Evolutionary conservation across 2,113 vertebrate species (phyloP), one percentile per base, ranked within the genome.

Genomic region (Microcebus jonahi): DNA sequence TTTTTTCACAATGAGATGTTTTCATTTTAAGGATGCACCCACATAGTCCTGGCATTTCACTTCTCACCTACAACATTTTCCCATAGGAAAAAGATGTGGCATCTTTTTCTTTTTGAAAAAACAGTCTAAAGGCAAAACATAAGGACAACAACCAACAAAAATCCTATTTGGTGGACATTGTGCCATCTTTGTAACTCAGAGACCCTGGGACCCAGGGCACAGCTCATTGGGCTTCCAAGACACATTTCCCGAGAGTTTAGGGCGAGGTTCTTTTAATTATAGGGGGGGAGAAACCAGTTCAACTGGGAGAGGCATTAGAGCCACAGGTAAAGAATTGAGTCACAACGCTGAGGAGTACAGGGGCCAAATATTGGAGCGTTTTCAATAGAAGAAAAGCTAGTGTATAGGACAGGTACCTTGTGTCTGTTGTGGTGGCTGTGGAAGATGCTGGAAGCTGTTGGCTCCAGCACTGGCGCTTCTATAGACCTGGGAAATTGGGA

Each of bases 111-210:
- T 70, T 70, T 36, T 75, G 0, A 67, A 81, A 81, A 88, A 65
- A 88, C 68, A 71, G 4, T 90, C 76, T 97, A 53, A 77, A 95
- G 50, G 48, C 25, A 85, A 95, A 95, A 87, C 27, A n/a, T 34
- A 68, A 88, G 29, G 75, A 77, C 9, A 92, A n/a, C n/a, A 84
- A 42, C 6, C n/a, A 84, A 42, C 6, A 61, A 34, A 86, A 39
- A 2, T 15, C 73, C 29, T 1, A 18, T 31, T 20, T 36, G 55
- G 11, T 29, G 55, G 73, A 76, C 48, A 5, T 39, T 53, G 34
- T 48, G 25, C 14, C 21, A 2, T 90, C 70, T 85, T 88, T 84
- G 76, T 34, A 36, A 36, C 68, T 71, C 71, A 83, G 87, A 57
- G 25, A 87, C 11, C 15, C 57, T 10, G 55, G 17, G 18, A 81